phyloP scores from a whole-genome alignment of 1,140 invertebrate genomes.

The Aphelinus atriplicis region DNA sequence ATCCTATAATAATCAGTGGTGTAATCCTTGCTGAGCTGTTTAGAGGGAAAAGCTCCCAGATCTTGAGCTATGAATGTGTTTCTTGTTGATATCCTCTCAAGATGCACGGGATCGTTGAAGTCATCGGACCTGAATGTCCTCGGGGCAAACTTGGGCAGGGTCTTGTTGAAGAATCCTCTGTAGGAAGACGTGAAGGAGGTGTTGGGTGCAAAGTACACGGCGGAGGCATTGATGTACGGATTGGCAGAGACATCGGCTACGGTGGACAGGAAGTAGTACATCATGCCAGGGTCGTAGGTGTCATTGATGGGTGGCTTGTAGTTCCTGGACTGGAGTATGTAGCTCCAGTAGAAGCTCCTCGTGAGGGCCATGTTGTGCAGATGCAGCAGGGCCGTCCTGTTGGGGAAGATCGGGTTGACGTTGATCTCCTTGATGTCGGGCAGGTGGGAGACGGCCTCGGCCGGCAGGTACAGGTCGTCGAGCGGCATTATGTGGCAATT shows the following conservation, averaged over 20 bases:
- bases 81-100: conserved; percentile 90
- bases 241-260: conserved; percentile 95
- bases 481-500: conserved; percentile 90
- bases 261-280: conserved; percentile 96
- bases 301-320: conserved; percentile 90
- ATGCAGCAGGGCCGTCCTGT: conserved; percentile 91
- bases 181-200: conserved; percentile 95
- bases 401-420: conserved; percentile 94
- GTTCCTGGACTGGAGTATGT: conserved; percentile 91
- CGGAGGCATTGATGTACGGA: conserved; percentile 90
- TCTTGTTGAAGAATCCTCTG: conserved; percentile 96
- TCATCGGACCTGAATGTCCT: conserved; percentile 91
- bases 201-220: conserved; percentile 95
- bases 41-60: conserved; percentile 81
- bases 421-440: conserved; percentile 96
- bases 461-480: conserved; percentile 85
- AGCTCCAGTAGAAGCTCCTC: conserved; percentile 95
- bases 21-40: conserved; percentile 85
- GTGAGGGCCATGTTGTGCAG: conserved; percentile 96
- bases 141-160: conserved; percentile 93
- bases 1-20: conserved; percentile 89
- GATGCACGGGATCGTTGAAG: conserved; percentile 93
- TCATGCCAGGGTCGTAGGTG: conserved; percentile 95
- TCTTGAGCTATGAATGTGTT: conserved; percentile 88
- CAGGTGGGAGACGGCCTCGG: conserved; percentile 86